Evolutionary conservation across 2,888 invertebrate genomes (phyloP), one percentile per base, ranked within the genome.

Genomic region (Drosophila niveifrons): DNA sequence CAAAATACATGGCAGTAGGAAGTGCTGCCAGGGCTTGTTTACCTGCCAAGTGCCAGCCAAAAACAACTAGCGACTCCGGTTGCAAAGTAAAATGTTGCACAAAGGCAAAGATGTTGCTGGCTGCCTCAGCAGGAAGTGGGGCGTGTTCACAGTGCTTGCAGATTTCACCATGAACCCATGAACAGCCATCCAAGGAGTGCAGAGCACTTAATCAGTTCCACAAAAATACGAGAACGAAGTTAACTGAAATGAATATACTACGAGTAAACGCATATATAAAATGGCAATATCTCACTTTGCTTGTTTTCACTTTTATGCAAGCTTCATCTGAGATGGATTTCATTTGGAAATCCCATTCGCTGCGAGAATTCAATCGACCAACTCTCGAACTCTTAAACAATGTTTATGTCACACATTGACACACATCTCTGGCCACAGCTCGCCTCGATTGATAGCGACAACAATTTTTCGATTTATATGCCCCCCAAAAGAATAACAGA

Each of bases 381-480:
- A 13, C 18, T 36, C 11, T 44, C 48, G 56, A 15, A 31, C 43
- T 44, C 66, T 73, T 75, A 56, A 69, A 61, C 62, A 59, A 69
- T 81, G 63, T 67, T 82, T 68, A 71, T 75, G 52, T 66, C 71
- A 67, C 56, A 53, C 66, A 23, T 58, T 78, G 78, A 67, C 69
- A 77, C 64, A 61, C 75, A 56, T 67, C 62, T 57, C 64, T 63
- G 59, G 43, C 17, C 55, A 17, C 44, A 44, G 29, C 43, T 52
- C 36, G 31, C 18, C 72, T 53, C 66, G 46, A 47, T 53, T 50
- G 59, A 39, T 10, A 36, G 48, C 48, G 66, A 53, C 56, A 59
- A 62, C 43, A 75, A 77, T 53, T 75, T 75, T 88, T 88, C 87
- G 66, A 88, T 88, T 83, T 86, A 81, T 83, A 85, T 77, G 68